Percentiles rank a stretch among this genome's conserved stretches.
Conservation (phyloP, 2,888 invertebrate species). For the Ectemnius continuus region DNA sequence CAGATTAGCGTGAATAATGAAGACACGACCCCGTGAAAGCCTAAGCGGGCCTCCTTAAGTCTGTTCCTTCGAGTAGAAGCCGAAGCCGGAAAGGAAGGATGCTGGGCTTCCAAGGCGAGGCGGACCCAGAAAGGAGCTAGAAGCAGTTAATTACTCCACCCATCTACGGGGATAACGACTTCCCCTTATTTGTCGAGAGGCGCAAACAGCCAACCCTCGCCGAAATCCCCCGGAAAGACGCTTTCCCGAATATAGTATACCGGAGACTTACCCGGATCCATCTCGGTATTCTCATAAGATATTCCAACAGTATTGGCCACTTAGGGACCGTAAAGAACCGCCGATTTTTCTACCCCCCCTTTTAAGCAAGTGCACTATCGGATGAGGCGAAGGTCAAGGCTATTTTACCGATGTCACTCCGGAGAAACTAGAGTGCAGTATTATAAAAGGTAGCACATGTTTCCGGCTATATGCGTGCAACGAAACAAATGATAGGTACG, state of each 20-base stretch:
- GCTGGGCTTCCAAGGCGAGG: slow-evolving; percentile 52
- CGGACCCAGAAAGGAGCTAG: slow-evolving; percentile 62
- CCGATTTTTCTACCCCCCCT: too few species aligned
- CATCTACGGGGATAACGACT: slow-evolving; percentile 73
- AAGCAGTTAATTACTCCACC: slow-evolving; percentile 74
- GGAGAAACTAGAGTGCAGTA: too few species aligned
- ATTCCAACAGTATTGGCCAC: too few species aligned
- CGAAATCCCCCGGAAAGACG: slow-evolving; percentile 63
- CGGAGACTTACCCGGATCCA: slow-evolving; percentile 24
- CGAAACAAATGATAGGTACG: slow-evolving; percentile 65
- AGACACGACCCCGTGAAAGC: slow-evolving; percentile 74
- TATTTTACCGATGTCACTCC: too few species aligned
- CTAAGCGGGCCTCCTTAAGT: slow-evolving; percentile 72
- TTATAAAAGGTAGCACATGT: slow-evolving; percentile 48
- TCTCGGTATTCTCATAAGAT: slow-evolving; percentile 4
- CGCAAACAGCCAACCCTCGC: slow-evolving; percentile 72
- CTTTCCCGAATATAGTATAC: slow-evolving; percentile 52
- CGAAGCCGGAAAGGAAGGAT: slow-evolving; percentile 68
- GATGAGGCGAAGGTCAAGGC: too few species aligned
- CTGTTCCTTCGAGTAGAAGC: slow-evolving; percentile 71
- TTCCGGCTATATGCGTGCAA: slow-evolving; percentile 55
- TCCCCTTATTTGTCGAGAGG: slow-evolving; percentile 77
- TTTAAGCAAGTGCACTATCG: too few species aligned
- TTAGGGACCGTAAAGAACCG: too few species aligned
- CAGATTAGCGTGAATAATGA: slow-evolving; percentile 76